These are phyloP conservation scores for Stomorhina lunata DNA, from an alignment of 2,888 invertebrate genomes.

Conservation along the genomic window DNA sequence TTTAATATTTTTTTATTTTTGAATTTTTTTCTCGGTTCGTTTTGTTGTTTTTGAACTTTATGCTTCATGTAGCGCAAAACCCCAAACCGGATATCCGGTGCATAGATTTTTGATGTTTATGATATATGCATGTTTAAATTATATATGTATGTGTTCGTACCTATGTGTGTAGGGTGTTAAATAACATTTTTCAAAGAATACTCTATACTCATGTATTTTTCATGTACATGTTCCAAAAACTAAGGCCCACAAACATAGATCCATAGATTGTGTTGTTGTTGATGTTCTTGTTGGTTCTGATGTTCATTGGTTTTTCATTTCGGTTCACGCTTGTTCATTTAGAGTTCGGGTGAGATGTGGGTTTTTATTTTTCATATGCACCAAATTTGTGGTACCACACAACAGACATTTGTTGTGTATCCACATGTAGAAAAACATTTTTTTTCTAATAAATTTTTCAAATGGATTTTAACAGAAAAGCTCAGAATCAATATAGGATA, in stretches of 20 bases:
- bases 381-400: conserved; percentile 61
- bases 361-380: conserved; percentile 53
- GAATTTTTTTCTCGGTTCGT: background rate
- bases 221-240: background rate
- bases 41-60: conserved; percentile 41
- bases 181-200: conserved; percentile 38
- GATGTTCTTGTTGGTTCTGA: background rate
- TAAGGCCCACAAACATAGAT: background rate
- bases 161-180: background rate
- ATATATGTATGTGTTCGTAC: background rate
- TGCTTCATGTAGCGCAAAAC: conserved; percentile 53
- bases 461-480: background rate
- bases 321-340: conserved; percentile 41
- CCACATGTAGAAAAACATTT: conserved; percentile 1
- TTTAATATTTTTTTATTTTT: background rate
- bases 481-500: background rate
- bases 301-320: conserved; percentile 46
- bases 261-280: background rate
- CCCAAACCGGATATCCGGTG: conserved; percentile 62
- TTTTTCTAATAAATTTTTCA: background rate
- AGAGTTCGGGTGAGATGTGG: conserved; percentile 29
- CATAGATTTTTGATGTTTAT: conserved; percentile 34
- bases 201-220: conserved; percentile 16
- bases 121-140: background rate
- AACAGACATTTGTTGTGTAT: conserved; percentile 50